Conservation (phyloP, 2,113 vertebrate genomes). For the Notothenia coriiceps region DNA sequence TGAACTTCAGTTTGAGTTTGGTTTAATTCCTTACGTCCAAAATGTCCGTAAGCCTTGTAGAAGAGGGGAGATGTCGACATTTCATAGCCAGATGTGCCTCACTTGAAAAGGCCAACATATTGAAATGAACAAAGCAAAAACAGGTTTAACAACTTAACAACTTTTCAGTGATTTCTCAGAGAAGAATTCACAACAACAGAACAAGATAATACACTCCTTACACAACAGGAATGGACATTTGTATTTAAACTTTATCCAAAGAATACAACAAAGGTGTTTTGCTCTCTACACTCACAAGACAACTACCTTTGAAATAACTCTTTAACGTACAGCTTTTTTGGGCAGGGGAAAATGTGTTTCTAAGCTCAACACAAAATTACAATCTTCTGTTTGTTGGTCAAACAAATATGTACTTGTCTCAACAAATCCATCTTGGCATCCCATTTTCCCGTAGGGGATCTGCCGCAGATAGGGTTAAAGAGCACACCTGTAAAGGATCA, state of each 20-base stretch:
- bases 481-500: neutral
- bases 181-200: neutral
- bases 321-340: neutral
- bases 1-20: neutral
- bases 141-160: neutral
- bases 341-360: neutral
- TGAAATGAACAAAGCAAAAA: neutral
- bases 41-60: neutral
- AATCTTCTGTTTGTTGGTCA: neutral
- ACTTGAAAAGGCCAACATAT: conserved; percentile 1
- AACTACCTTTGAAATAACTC: too few relatives aligned
- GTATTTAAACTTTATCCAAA: neutral
- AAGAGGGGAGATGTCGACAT: neutral
- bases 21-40: neutral
- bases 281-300: too few relatives aligned
- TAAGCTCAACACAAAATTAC: neutral
- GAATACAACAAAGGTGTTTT: neutral
- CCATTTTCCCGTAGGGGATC: neutral
- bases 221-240: neutral
- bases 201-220: neutral
- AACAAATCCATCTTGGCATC: neutral
- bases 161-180: neutral
- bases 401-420: neutral
- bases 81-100: neutral
- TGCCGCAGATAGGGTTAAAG: conserved; percentile 4